These are phyloP conservation scores for Virgularia gustaviana DNA, from an alignment of 92 coral and sea anemone genomes.

Conservation along the genomic window DNA sequence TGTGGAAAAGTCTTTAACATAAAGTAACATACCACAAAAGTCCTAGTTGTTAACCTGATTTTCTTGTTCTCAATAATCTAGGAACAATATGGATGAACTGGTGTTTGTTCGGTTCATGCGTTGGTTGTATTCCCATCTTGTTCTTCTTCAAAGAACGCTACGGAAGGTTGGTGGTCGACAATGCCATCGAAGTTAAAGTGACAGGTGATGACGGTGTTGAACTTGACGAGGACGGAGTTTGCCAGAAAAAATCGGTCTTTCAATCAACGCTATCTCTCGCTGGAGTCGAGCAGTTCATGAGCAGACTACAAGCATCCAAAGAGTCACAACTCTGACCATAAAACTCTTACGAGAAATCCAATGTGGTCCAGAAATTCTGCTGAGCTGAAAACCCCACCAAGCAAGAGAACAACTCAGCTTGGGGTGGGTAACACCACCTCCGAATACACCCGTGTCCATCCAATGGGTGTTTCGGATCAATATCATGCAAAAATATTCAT, in stretches of 20 bases:
- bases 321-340: slow-evolving; percentile 62
- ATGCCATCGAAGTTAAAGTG: slow-evolving; percentile 36
- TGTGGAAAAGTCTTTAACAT: neutral
- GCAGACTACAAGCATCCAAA: slow-evolving; percentile 53
- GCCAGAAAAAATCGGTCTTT: slow-evolving; percentile 30
- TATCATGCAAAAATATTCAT: neutral
- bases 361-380: too few species aligned
- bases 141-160: slow-evolving; percentile 86
- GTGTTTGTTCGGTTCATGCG: slow-evolving; percentile 98
- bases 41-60: neutral
- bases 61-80: too few species aligned
- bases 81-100: slow-evolving; percentile 99
- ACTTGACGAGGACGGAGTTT: slow-evolving; percentile 29
- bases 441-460: neutral
- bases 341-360: too few species aligned
- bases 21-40: neutral
- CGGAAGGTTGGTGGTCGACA: slow-evolving; percentile 81
- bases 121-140: slow-evolving; percentile 91
- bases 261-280: slow-evolving; percentile 59
- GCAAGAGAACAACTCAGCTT: too few species aligned
- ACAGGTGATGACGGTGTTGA: slow-evolving; percentile 20
- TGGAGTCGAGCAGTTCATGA: slow-evolving; percentile 57
- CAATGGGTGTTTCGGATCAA: neutral
- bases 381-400: too few species aligned
- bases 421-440: too few species aligned